Evolutionary conservation across 1,140 invertebrate species (phyloP).

Genomic region (Trichonephila clavipes): DNA sequence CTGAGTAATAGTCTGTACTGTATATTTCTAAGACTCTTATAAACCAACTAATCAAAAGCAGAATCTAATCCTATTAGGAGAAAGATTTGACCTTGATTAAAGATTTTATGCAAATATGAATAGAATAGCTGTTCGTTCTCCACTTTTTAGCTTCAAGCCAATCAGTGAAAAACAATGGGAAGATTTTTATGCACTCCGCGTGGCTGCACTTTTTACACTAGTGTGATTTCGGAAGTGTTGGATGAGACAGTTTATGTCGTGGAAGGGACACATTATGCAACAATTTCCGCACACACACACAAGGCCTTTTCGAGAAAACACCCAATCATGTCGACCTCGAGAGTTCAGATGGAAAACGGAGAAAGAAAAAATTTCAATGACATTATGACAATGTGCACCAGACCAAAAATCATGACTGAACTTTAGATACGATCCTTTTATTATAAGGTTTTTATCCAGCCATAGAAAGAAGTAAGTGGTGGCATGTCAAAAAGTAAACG

Average conservation of each 20-base stretch:
- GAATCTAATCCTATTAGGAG: neutral
- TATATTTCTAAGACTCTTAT: too few relatives aligned
- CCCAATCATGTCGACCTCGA: neutral
- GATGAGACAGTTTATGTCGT: neutral
- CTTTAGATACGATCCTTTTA: neutral
- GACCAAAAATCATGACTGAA: neutral
- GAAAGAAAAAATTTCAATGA: neutral
- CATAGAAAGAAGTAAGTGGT: too few relatives aligned
- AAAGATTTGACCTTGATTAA: neutral
- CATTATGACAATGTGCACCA: neutral
- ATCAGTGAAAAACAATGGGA: neutral
- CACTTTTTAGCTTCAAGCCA: neutral
- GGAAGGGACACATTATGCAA: neutral
- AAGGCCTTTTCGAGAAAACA: constrained; percentile 8
- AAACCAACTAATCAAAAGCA: neutral
- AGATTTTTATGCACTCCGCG: neutral
- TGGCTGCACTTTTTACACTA: constrained; percentile 28
- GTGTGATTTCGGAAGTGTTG: neutral
- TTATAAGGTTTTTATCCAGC: too few relatives aligned
- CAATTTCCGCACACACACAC: constrained; percentile 19
- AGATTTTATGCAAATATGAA: neutral
- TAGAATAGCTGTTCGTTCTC: neutral
- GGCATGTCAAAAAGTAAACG: too few relatives aligned
- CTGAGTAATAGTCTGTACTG: too few relatives aligned
- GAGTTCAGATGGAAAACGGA: neutral